A percentile compares a stretch with the other conserved stretches of the same genome.
phyloP scores from a whole-genome alignment of 2,888 invertebrate species.

The Cactoblastis cactorum region DNA sequence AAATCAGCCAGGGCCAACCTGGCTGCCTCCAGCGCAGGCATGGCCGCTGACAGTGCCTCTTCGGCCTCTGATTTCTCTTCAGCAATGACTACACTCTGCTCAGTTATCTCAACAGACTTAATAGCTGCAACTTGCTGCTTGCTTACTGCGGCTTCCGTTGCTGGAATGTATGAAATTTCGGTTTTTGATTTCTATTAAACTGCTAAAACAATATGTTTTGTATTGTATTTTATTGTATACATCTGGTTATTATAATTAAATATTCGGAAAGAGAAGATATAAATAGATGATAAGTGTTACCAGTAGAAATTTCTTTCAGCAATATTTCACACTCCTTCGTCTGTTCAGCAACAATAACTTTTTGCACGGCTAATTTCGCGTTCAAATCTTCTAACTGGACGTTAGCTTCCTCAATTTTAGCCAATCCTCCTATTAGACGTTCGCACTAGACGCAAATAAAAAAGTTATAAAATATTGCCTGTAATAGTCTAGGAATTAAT shows the following conservation, averaged over 20 bases:
- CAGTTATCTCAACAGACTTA: constrained; percentile 90
- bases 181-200: no score
- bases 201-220: no score
- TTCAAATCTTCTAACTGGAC: constrained; percentile 89
- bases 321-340: constrained; percentile 89
- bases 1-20: constrained; percentile 87
- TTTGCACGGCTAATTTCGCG: constrained; percentile 88
- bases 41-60: constrained; percentile 86
- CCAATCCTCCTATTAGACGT: constrained; percentile 83
- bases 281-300: constrained; percentile 35
- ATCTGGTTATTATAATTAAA: no score
- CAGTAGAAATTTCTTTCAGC: constrained; percentile 86
- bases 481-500: no score
- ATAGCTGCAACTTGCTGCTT: constrained; percentile 90
- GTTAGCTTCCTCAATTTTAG: constrained; percentile 93
- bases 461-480: background rate
- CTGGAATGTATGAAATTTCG: constrained; percentile 33
- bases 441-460: constrained; percentile 75
- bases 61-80: constrained; percentile 92
- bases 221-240: no score
- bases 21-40: constrained; percentile 92
- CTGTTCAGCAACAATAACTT: constrained; percentile 89
- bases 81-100: constrained; percentile 87
- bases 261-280: no score
- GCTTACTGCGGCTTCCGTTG: constrained; percentile 84